A percentile compares a stretch with the other conserved stretches of the same genome.
These are phyloP conservation scores for Hirtodrosophila histrioides DNA, from an alignment of 2,888 invertebrate species.

Conservation along the genomic window DNA sequence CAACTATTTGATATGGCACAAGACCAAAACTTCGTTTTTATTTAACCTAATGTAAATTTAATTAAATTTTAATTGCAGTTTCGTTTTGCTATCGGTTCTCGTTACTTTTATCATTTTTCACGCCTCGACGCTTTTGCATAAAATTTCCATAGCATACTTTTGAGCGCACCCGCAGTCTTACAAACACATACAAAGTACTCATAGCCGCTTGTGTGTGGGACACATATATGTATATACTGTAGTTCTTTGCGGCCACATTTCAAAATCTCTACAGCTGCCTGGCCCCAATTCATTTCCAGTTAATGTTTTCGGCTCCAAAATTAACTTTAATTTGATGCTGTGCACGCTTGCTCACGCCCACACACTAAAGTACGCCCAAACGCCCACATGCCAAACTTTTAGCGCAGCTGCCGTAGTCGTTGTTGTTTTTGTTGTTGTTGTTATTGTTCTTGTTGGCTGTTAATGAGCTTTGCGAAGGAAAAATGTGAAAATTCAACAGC, in stretches of 20 bases:
- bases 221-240: no score
- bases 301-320: constrained; percentile 17
- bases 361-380: constrained; percentile 25
- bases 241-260: not conserved
- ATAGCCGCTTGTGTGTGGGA: not conserved
- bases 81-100: constrained; percentile 6
- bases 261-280: constrained; percentile 1
- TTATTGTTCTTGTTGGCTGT: constrained; percentile 9
- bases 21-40: constrained; percentile 9
- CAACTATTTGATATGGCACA: constrained; percentile 2
- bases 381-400: constrained; percentile 18
- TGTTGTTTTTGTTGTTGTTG: constrained; percentile 1
- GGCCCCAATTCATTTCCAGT: constrained; percentile 19
- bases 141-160: constrained; percentile 27
- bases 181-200: no score
- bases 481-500: constrained; percentile 32
- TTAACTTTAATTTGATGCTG: constrained; percentile 35
- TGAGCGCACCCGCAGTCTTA: not conserved
- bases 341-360: constrained; percentile 25
- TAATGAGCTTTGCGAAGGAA: constrained; percentile 37
- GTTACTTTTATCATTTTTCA: constrained; percentile 13
- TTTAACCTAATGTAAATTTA: constrained; percentile 39
- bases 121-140: constrained; percentile 29
- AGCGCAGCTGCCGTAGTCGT: constrained; percentile 15
- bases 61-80: constrained; percentile 42